These are phyloP conservation scores for Brachylomia viminalis DNA, from an alignment of 2,888 invertebrate genomes.

Conservation along the genomic window DNA sequence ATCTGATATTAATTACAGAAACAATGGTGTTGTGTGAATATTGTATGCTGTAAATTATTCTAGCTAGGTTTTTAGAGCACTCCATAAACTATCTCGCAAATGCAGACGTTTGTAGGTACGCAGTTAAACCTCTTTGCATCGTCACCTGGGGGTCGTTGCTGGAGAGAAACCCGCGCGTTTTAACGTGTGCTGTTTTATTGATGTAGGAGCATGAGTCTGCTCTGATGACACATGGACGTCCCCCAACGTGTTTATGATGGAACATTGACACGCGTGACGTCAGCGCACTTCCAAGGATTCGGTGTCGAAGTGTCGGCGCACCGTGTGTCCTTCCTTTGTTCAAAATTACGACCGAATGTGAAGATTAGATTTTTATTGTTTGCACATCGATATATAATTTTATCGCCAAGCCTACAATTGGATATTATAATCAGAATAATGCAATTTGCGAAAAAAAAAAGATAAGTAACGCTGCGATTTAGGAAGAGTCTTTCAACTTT, in stretches of 20 bases:
- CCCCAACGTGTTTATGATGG: slow-evolving; percentile 64
- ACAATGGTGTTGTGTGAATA: slow-evolving; percentile 41
- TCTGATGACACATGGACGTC: slow-evolving; percentile 44
- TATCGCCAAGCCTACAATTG: slow-evolving; percentile 1
- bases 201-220: slow-evolving; percentile 40
- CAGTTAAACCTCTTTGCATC: slow-evolving; percentile 51
- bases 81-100: slow-evolving; percentile 51
- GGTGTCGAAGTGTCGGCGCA: slow-evolving; percentile 58
- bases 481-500: neutral
- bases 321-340: slow-evolving; percentile 67
- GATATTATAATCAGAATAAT: neutral
- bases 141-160: slow-evolving; percentile 60
- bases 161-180: slow-evolving; percentile 51
- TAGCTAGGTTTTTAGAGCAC: slow-evolving; percentile 45
- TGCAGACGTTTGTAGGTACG: slow-evolving; percentile 45
- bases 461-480: neutral
- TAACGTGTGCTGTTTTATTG: slow-evolving; percentile 56
- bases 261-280: slow-evolving; percentile 67
- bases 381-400: slow-evolving; percentile 26
- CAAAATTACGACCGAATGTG: slow-evolving; percentile 44
- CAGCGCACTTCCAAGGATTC: slow-evolving; percentile 62
- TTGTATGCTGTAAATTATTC: slow-evolving; percentile 42
- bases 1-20: slow-evolving; percentile 46
- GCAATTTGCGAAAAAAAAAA: neutral
- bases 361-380: slow-evolving; percentile 52